These are phyloP conservation scores for Neoscelio sp. DNA, from an alignment of 2,888 invertebrate genomes.

Conservation along the genomic window DNA sequence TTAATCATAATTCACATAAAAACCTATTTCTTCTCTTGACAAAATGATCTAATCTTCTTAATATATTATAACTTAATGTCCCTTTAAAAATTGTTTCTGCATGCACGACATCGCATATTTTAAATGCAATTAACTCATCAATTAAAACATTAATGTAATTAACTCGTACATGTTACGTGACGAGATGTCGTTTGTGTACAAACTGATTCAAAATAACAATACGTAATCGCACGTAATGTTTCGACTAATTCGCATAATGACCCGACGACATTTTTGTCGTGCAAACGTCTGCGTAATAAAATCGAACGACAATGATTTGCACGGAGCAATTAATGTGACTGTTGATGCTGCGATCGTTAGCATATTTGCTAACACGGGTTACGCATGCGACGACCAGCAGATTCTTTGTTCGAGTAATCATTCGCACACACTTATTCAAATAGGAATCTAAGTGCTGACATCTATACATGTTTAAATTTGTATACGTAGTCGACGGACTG, in stretches of 20 bases:
- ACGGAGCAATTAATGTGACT: constrained; percentile 23
- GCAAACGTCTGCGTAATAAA: constrained; percentile 12
- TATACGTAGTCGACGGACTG: not conserved
- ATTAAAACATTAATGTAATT: not conserved
- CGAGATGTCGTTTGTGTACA: not conserved
- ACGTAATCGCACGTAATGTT: not conserved
- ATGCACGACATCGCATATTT: too few species aligned
- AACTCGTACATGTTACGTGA: not conserved
- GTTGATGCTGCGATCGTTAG: constrained; percentile 32
- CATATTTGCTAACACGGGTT: constrained; percentile 43
- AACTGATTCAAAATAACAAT: constrained; percentile 2
- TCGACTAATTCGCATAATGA: too few species aligned
- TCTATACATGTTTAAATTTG: constrained; percentile 4
- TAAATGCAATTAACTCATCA: too few species aligned
- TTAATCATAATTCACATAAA: too few species aligned
- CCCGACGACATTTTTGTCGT: not conserved
- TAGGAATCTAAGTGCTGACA: constrained; percentile 12
- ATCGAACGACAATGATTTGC: constrained; percentile 22
- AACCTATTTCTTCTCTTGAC: too few species aligned
- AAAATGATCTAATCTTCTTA: too few species aligned
- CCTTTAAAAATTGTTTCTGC: too few species aligned
- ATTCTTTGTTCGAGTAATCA: constrained; percentile 34
- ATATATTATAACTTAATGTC: too few species aligned
- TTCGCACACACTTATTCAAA: constrained; percentile 8
- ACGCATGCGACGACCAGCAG: constrained; percentile 19